Base-by-base conservation (phyloP, 2,888 invertebrate species). In the Diabrotica balteata region DNA sequence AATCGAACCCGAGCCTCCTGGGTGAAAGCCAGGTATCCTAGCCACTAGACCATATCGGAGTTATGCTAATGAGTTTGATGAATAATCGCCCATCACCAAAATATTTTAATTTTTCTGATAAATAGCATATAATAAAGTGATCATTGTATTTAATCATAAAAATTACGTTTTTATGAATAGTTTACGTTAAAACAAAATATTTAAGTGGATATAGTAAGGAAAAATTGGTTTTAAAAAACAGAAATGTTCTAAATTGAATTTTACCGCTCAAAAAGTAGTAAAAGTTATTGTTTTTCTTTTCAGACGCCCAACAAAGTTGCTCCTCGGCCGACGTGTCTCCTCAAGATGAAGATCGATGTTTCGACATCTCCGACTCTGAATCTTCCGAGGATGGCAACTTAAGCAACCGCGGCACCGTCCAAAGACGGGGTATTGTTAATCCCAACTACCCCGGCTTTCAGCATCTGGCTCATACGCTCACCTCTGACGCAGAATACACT, bases 401-500 rank as follows among this genome's bases (percentile, higher is more conserved):
- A 68, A 79, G 11, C 83, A 84, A 79, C 89, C 89, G 64, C 53
- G 72, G 58, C 59, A 68, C 43, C 54, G 71, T 67, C 50, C 69
- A 62, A 43, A 67, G 60, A 32, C 69, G 64, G 22, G 91, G 93
- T 73, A 93, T 93, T 76, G 90, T 92, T 78, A 93, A 93, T 85
- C 93, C 93, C 60, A 93, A 93, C 84, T 93, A 93, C 85, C 91
- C 93, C 32, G 93, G 93, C 66, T 93, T 93, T 83, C 93, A 93
- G 81, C 93, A 93, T 83, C 87, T 93, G 78, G 93, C 92, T 17
- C 90, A 91, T 78, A 91, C 91, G 69, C 85, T 92, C 54, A 77
- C 78, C 53, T 84, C 85, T 54, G 86, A 85, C 69, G 83, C 84
- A 49, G 85, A 86, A 72, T 81, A 83, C 71, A 84, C 84, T 2